phyloP scores from a whole-genome alignment of 2,797 vertebrate genomes.

The Muscicapa comitata region DNA sequence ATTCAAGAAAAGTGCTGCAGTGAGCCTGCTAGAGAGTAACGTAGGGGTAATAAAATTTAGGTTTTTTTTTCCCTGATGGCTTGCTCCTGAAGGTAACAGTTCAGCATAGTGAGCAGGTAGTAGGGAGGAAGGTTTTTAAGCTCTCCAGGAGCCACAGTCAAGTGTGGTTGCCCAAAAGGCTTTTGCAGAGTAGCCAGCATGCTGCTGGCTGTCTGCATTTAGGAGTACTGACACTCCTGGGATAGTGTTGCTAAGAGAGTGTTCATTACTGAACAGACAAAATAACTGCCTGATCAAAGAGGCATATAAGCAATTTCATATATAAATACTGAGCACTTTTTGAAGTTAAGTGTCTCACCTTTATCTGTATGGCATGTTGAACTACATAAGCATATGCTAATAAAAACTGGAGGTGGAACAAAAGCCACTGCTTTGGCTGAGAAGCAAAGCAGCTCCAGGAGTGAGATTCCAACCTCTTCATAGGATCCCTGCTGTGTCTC shows the following conservation, averaged over 20 bases:
- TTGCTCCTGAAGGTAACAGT: neutral
- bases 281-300: neutral
- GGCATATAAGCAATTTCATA: neutral
- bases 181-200: neutral
- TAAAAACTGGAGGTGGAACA: neutral
- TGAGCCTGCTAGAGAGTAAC: neutral
- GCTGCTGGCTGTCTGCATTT: neutral
- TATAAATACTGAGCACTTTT: neutral
- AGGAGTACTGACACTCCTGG: neutral
- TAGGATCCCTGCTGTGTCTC: neutral
- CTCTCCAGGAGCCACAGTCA: neutral
- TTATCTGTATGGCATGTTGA: neutral
- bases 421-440: neutral
- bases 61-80: accelerated
- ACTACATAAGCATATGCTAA: neutral
- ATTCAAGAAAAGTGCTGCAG: neutral
- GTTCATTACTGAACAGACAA: neutral
- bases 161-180: neutral
- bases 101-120: neutral
- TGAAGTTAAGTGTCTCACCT: neutral
- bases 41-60: neutral
- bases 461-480: neutral
- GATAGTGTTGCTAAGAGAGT: neutral
- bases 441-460: neutral
- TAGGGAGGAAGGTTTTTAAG: neutral